A percentile compares a stretch with the other conserved stretches of the same genome.
Conservation (phyloP, 1,140 invertebrate species). For the Ceratina australensis region DNA sequence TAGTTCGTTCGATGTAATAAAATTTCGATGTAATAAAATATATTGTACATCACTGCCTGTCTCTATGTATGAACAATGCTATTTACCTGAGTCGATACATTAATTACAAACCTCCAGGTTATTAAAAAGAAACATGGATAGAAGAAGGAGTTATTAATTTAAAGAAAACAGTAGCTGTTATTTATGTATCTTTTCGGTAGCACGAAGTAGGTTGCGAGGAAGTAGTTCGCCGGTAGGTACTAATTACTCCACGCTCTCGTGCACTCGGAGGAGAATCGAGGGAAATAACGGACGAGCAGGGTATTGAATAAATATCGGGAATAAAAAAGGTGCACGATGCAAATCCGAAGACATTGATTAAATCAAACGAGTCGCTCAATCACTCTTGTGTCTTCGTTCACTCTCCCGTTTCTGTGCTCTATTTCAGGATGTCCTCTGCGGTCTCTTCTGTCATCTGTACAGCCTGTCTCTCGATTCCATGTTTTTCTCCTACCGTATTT, state of each 20-base stretch:
- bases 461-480: too few species aligned
- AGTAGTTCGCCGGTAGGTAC: slow-evolving; percentile 33
- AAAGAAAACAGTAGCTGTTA: slow-evolving; percentile 27
- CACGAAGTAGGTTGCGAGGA: slow-evolving; percentile 37
- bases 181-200: slow-evolving; percentile 41
- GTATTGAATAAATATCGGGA: slow-evolving; percentile 19
- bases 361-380: not conserved
- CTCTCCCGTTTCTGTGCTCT: too few species aligned
- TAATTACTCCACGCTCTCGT: slow-evolving; percentile 44
- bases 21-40: too few species aligned
- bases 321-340: not conserved
- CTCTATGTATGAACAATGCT: not conserved
- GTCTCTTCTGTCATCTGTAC: too few species aligned
- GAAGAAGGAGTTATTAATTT: not conserved
- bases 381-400: too few species aligned
- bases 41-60: too few species aligned
- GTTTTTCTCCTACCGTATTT: too few species aligned
- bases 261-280: slow-evolving; percentile 21
- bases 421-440: too few species aligned
- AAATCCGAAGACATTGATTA: not conserved
- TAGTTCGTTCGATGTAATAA: too few species aligned
- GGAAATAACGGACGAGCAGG: slow-evolving; percentile 14
- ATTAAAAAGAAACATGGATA: not conserved
- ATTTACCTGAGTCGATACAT: not conserved
- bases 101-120: not conserved